Evolutionary conservation across 2,113 vertebrate species (phyloP).

Genomic region (Sialia sialis): DNA sequence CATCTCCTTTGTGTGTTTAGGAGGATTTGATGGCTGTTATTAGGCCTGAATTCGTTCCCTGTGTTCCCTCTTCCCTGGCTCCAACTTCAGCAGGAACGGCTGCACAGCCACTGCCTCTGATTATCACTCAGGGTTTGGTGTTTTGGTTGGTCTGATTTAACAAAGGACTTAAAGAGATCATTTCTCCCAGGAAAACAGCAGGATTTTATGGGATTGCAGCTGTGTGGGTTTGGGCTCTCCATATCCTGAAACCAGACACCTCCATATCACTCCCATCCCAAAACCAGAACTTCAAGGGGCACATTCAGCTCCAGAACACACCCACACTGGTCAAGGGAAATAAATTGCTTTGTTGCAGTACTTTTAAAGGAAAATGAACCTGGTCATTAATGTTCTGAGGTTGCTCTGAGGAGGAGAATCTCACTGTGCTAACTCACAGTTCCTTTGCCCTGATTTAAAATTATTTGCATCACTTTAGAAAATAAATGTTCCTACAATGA

Average conservation of each 20-base stretch:
- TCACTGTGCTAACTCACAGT: neutral
- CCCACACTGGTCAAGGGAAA: neutral
- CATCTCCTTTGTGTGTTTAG: neutral
- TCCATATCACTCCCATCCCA: accelerated
- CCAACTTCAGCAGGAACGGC: neutral
- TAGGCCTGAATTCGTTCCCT: neutral
- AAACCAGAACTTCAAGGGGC: neutral
- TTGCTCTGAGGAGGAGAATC: neutral
- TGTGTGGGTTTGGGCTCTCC: neutral
- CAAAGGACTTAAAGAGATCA: neutral
- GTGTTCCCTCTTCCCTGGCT: neutral
- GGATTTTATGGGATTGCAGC: neutral
- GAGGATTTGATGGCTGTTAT: neutral
- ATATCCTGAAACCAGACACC: no score
- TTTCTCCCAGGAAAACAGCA: neutral
- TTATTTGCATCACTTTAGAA: neutral
- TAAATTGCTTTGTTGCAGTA: neutral
- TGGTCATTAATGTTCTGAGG: neutral
- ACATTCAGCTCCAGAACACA: neutral
- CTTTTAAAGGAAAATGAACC: neutral
- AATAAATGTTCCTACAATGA: neutral
- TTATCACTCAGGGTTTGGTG: neutral
- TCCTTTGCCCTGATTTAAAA: neutral
- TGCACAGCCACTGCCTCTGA: neutral
- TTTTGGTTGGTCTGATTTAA: neutral